These are phyloP conservation scores for Scytalopus superciliaris DNA, from an alignment of 2,113 vertebrate species.

Conservation along the genomic window DNA sequence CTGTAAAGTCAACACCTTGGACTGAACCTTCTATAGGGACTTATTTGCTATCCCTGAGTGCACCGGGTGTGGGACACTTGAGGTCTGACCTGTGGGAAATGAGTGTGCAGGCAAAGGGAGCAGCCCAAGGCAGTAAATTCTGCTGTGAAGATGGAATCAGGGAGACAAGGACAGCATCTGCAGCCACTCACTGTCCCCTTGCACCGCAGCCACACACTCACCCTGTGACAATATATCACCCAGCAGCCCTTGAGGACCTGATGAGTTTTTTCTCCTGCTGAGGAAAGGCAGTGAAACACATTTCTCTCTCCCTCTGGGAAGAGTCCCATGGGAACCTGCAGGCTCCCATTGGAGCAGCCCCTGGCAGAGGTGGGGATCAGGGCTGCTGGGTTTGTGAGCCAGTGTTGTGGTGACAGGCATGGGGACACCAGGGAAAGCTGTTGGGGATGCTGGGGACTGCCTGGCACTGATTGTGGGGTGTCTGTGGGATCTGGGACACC, in stretches of 20 bases:
- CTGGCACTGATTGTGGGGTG: rapidly evolving
- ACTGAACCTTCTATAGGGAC: background rate
- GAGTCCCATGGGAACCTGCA: background rate
- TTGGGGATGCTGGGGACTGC: background rate
- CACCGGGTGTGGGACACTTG: background rate
- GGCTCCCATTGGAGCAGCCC: background rate
- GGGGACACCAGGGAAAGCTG: background rate
- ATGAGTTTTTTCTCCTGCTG: background rate
- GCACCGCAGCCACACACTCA: rapidly evolving
- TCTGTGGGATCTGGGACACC: background rate
- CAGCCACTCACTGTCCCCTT: rapidly evolving
- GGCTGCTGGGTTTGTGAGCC: background rate
- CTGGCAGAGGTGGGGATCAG: rapidly evolving
- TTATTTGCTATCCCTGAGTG: rapidly evolving
- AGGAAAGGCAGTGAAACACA: background rate
- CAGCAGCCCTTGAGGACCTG: background rate
- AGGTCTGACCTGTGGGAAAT: rapidly evolving
- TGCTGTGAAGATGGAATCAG: background rate
- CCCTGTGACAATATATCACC: background rate
- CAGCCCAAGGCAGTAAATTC: background rate
- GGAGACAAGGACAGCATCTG: background rate
- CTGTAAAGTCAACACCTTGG: background rate
- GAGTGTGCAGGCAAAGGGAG: background rate
- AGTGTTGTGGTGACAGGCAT: background rate
- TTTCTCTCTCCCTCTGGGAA: background rate